Evolutionary conservation across 1,140 invertebrate genomes (phyloP), one percentile per base, ranked within the genome.

Genomic region (Trichonephila clavata): DNA sequence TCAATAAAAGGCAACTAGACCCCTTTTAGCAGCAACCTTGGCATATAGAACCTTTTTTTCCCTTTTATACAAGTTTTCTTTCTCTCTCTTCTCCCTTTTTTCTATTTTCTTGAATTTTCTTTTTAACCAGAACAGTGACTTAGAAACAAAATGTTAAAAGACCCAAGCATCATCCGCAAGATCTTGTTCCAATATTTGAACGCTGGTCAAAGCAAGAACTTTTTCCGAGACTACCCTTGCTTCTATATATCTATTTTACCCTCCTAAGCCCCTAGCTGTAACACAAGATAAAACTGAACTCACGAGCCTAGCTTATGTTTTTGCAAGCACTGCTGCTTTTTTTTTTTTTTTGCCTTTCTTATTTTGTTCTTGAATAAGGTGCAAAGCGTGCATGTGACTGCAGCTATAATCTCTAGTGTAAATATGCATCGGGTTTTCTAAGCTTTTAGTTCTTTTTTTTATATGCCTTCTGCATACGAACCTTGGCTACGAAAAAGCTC

Each of bases 351-450:
- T 32, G 14, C 14, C 0, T 32, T 77, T 32, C 16, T 16, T 77
- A 32, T 77, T 39, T 39, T 77, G 50, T 59, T 43, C 27, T 6
- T 50, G 27, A 16, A 13, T 20, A 27, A 57, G n/a, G 20, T 18
- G 14, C 20, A 57, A 1, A n/a, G 43, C n/a, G 27, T 59, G 68
- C 63, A 77, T 43, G 16, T 50, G 87, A 63, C 60, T 87, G 24
- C 60, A 89, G 57, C 87, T 89, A 68, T 89, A 89, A 89, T 89
- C 87, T 89, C 87, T 68, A 71, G 87, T 71, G 65, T 89, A 89
- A 89, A 89, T 89, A 89, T 89, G 87, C 87, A 71, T 89, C 63
- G 87, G 63, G 63, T n/a, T 89, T 77, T 77, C 83, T 21, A 24
- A 57, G 83, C 50, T 84, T 84, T 59, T 32, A 77, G 32, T 60